These are phyloP conservation scores for Riparia riparia DNA, from an alignment of 2,113 vertebrate species.

Conservation along the genomic window DNA sequence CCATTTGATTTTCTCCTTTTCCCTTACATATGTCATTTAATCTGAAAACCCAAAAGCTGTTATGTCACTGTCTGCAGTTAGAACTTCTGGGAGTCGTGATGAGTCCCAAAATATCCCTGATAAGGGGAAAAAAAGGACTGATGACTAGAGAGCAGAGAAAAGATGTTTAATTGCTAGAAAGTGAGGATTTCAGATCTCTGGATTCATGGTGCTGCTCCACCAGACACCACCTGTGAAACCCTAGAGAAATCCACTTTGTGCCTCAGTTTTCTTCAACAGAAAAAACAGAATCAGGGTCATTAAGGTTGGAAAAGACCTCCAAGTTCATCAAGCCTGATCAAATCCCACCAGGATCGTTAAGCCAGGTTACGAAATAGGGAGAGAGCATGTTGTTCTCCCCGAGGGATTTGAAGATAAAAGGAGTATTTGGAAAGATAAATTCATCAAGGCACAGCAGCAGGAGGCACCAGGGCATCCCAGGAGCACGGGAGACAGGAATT, in stretches of 20 bases:
- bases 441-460: not conserved
- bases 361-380: not conserved
- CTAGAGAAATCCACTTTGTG: not conserved
- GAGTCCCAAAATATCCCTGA: not conserved
- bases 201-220: not conserved
- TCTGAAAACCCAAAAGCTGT: not conserved
- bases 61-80: not conserved
- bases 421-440: not conserved
- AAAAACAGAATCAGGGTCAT: not conserved
- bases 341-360: not conserved
- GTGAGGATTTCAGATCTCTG: not conserved
- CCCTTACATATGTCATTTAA: not conserved
- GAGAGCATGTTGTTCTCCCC: accelerated
- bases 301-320: not conserved
- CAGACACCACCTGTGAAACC: not conserved
- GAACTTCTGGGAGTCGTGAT: not conserved
- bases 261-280: not conserved
- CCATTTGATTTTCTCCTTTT: not conserved
- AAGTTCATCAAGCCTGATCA: not conserved
- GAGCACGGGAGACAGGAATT: not conserved
- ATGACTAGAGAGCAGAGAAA: not conserved
- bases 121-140: not conserved
- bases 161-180: not conserved
- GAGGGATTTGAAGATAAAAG: not conserved
- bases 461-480: not conserved